Evolutionary conservation across 2,113 vertebrate species (phyloP).

Genomic region (Mystacornis crossleyi): DNA sequence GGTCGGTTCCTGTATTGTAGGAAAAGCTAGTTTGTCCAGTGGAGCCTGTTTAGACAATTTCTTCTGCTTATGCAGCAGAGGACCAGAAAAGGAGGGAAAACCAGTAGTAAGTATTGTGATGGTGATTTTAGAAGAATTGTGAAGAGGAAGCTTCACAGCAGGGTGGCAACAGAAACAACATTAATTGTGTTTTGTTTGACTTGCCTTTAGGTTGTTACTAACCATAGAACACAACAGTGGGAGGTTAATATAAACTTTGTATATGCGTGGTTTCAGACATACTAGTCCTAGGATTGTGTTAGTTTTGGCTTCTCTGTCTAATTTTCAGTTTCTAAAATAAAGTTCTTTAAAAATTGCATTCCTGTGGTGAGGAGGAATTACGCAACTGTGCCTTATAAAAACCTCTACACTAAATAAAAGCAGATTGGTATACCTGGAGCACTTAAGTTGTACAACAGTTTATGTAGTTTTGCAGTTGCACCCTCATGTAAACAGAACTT

Average conservation of each 20-base stretch:
- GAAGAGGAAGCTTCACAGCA: not conserved
- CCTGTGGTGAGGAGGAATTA: not conserved
- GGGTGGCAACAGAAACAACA: not conserved
- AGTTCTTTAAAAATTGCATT: not conserved
- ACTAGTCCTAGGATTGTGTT: not conserved
- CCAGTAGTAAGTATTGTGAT: not conserved
- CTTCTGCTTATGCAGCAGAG: not conserved
- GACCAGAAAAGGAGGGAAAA: slow-evolving; percentile 5
- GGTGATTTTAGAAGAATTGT: not conserved
- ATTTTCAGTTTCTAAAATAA: not conserved
- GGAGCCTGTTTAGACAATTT: not conserved
- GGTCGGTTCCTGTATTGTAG: not conserved
- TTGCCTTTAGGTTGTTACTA: not conserved
- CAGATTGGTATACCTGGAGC: not conserved
- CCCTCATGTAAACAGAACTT: not conserved
- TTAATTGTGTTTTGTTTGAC: not conserved
- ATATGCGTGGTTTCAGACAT: not conserved
- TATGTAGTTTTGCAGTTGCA: not conserved
- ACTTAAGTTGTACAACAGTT: not conserved
- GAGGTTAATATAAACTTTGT: not conserved
- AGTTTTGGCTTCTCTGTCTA: not conserved
- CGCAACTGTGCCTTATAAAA: not conserved
- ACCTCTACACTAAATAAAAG: not conserved
- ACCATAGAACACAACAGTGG: not conserved
- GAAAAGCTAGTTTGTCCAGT: slow-evolving; percentile 17